Percentiles rank a stretch among this genome's conserved stretches.
Conservation (phyloP, 2,888 invertebrate species). For the Harpalus rufipes region DNA sequence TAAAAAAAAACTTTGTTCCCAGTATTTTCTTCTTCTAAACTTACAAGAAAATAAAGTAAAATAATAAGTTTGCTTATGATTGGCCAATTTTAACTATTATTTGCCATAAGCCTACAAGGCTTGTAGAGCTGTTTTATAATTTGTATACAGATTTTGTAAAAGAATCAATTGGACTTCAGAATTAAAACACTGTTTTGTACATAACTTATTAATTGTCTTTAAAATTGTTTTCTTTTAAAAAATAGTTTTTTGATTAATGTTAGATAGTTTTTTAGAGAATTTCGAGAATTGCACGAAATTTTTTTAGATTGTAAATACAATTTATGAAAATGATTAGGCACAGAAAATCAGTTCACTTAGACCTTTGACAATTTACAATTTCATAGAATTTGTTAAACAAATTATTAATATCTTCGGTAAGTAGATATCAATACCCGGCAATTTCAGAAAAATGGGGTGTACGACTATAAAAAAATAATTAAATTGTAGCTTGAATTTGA, state of each 20-base stretch:
- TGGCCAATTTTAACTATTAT: constrained; percentile 21
- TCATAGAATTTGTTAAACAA: no score
- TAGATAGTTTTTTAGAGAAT: constrained; percentile 39
- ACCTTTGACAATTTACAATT: neutral
- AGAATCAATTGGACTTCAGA: neutral
- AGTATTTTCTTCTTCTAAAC: constrained; percentile 5
- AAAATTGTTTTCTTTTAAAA: constrained; percentile 29
- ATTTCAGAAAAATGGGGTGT: no score
- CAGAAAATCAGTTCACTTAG: constrained; percentile 37
- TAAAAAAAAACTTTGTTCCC: neutral
- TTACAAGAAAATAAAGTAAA: neutral
- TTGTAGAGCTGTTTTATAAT: neutral
- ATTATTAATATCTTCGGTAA: no score
- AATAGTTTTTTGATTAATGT: constrained; percentile 36
- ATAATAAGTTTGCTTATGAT: constrained; percentile 19
- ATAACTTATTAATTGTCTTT: constrained; percentile 36
- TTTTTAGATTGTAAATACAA: constrained; percentile 33
- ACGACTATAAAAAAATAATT: no score
- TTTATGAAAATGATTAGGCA: neutral
- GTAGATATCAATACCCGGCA: no score
- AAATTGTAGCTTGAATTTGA: no score
- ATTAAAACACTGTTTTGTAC: constrained; percentile 44
- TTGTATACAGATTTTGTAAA: neutral
- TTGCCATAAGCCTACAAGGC: neutral
- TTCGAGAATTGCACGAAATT: constrained; percentile 43